Evolutionary conservation across 1,140 invertebrate species (phyloP), one percentile per base, ranked within the genome.

Genomic region (Panagrolaimus sp.): DNA sequence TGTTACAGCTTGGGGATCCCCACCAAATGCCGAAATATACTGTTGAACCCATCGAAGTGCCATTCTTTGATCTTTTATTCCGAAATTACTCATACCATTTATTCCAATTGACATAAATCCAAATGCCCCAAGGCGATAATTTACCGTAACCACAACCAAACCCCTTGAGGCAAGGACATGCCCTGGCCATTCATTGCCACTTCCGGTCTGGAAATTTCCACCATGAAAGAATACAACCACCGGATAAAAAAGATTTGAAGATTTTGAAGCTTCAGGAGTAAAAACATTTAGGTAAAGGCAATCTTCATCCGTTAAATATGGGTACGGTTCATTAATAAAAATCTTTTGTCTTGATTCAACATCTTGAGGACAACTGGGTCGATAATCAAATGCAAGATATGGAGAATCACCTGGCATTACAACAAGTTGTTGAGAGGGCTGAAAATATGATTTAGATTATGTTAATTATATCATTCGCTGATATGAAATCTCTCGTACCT

Each of bases 61-160:
- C 77, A 93, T 74, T 0, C 90, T 88, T 85, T 95, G 92, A 85
- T 97, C 94, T 89, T 90, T 84, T 17, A 88, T 78, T 12, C 87
- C 87, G 67, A 81, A 80, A 75, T 88, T 88, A 38, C 87, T 87
- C n/a, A 75, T 78, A 7, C 64, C 52, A 24, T 65, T 64, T 46
- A 82, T 81, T 8, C 80, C 80, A 28, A 82, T 66, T 62, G 73
- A 74, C 71, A 82, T 72, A 65, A 83, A 82, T 17, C 85, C 85
- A 45, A 86, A 82, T 9, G 84, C 71, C 7, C 86, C 78, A 78
- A 87, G 81, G 47, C 87, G 79, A 75, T 88, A 88, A 74, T 88
- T 88, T 14, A 87, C 81, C 4, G 86, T 86, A 28, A 88, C 84
- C 0, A 87, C 84, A 17, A 88, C 83, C 28, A 87, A 78, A 65